A percentile compares a stretch with the other conserved stretches of the same genome.
Evolutionary conservation across 2,113 vertebrate species (phyloP).

Genomic region (Ivindomyrus marchei): DNA sequence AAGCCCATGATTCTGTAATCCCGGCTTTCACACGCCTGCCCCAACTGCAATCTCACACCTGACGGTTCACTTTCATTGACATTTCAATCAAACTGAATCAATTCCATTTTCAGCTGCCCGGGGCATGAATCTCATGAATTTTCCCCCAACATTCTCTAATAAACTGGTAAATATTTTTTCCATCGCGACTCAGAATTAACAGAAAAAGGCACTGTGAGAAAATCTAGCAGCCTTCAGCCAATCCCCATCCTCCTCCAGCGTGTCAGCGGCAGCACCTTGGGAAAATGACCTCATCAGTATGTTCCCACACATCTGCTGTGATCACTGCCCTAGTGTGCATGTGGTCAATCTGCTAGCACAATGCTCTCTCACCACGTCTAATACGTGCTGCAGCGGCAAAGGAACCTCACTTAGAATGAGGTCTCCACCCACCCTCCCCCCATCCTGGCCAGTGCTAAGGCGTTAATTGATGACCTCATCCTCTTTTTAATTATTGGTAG

Average conservation of each 20-base stretch:
- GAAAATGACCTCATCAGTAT: neutral
- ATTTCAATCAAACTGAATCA: neutral
- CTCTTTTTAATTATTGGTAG: neutral
- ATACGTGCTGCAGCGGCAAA: neutral
- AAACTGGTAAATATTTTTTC: neutral
- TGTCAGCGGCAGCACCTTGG: neutral
- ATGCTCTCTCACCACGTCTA: neutral
- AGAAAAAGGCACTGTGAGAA: neutral
- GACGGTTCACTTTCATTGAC: neutral
- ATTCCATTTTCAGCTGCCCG: neutral
- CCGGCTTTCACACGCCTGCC: neutral
- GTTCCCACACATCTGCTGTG: neutral
- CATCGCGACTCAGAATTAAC: neutral
- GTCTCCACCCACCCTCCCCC: neutral
- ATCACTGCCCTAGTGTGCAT: neutral
- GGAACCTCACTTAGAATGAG: no score
- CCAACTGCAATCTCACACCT: neutral
- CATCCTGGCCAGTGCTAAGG: neutral
- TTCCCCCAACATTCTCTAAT: neutral
- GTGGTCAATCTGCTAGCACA: neutral
- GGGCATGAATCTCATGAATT: conserved; percentile 3
- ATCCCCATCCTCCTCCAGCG: neutral
- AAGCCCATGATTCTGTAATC: neutral
- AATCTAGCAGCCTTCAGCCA: neutral
- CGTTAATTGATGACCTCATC: neutral